These are phyloP conservation scores for Agonopterix heracliana DNA, from an alignment of 2,888 invertebrate species.

Conservation along the genomic window DNA sequence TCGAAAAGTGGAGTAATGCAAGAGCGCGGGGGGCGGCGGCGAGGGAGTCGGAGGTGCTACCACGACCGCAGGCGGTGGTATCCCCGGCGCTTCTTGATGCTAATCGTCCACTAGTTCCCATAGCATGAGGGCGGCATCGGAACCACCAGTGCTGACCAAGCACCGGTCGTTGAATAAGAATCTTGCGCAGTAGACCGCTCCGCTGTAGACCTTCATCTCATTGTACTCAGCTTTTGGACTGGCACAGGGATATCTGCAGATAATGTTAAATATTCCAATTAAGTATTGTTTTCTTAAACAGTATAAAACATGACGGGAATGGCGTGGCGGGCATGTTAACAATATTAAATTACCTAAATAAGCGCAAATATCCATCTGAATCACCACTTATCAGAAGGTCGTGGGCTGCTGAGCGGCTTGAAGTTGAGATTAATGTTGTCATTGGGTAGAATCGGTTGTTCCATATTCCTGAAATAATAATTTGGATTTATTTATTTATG, in stretches of 20 bases:
- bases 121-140: slow-evolving; percentile 92
- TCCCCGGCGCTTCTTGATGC: slow-evolving; percentile 54
- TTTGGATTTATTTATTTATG: not conserved
- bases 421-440: slow-evolving; percentile 88
- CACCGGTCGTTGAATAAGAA: slow-evolving; percentile 92
- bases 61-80: slow-evolving; percentile 49
- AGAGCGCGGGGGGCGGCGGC: slow-evolving; percentile 47
- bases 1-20: slow-evolving; percentile 44
- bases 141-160: slow-evolving; percentile 89
- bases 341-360: slow-evolving; percentile 80
- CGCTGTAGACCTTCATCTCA: slow-evolving; percentile 91
- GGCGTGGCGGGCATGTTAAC: too few relatives aligned
- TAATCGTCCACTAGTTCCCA: slow-evolving; percentile 92
- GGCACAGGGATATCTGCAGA: slow-evolving; percentile 86
- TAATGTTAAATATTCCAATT: slow-evolving; percentile 1
- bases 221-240: slow-evolving; percentile 91
- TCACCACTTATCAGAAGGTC: slow-evolving; percentile 91
- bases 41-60: slow-evolving; percentile 61
- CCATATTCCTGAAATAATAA: slow-evolving; percentile 82
- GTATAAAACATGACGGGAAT: too few relatives aligned
- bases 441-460: slow-evolving; percentile 92
- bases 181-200: slow-evolving; percentile 84
- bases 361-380: slow-evolving; percentile 89
- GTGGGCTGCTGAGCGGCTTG: slow-evolving; percentile 88
- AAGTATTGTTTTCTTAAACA: not conserved